A percentile compares a stretch with the other conserved stretches of the same genome.
These are phyloP conservation scores for Neosalanx taihuensis DNA, from an alignment of 2,797 vertebrate genomes.

Conservation along the genomic window DNA sequence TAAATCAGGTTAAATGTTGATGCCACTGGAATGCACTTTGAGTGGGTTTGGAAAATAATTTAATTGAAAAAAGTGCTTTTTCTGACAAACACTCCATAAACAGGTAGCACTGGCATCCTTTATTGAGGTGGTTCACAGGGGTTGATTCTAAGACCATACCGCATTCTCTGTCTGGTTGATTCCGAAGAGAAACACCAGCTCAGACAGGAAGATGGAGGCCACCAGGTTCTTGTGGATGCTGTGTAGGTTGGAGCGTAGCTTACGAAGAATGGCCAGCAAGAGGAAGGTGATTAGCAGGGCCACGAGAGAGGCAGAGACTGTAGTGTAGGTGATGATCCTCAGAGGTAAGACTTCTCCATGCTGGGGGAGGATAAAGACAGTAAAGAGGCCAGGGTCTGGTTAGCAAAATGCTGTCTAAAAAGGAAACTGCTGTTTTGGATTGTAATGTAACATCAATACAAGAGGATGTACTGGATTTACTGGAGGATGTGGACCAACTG, in stretches of 20 bases:
- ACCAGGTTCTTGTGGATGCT: slow-evolving; percentile 82
- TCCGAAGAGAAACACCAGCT: slow-evolving; percentile 82
- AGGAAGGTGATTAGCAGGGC: slow-evolving; percentile 81
- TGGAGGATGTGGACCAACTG: too few species aligned
- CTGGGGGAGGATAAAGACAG: slow-evolving; percentile 52
- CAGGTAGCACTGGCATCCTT: neutral
- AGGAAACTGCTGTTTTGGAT: too few species aligned
- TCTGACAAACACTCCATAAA: too few species aligned
- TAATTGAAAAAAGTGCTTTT: too few species aligned
- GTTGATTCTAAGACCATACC: slow-evolving; percentile 59
- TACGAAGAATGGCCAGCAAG: slow-evolving; percentile 73
- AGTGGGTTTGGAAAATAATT: too few species aligned
- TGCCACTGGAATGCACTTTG: too few species aligned
- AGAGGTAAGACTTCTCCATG: slow-evolving; percentile 85
- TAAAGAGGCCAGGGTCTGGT: neutral
- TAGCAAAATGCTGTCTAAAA: neutral
- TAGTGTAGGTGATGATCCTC: slow-evolving; percentile 79
- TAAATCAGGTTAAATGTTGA: too few species aligned
- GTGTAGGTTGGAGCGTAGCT: slow-evolving; percentile 80
- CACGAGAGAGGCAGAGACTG: slow-evolving; percentile 74
- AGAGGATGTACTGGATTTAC: too few species aligned
- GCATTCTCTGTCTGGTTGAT: slow-evolving; percentile 83
- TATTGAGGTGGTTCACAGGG: slow-evolving; percentile 8
- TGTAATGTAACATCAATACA: too few species aligned
- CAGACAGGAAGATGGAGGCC: slow-evolving; percentile 78